Evolutionary conservation across 1,140 invertebrate genomes (phyloP).

Genomic region (Brachionus paranguensis): DNA sequence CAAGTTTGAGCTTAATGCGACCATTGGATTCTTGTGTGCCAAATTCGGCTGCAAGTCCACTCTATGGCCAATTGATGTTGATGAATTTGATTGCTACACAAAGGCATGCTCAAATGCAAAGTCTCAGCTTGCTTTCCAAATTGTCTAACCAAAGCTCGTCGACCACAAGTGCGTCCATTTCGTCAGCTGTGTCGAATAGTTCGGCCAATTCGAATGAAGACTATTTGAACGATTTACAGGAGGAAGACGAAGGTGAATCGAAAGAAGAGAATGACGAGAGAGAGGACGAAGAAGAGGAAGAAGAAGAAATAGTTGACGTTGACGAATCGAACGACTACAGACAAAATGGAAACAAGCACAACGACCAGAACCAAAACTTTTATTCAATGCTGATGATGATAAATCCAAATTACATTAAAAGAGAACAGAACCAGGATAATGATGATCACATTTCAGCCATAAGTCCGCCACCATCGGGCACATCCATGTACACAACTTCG

Average conservation of each 20-base stretch:
- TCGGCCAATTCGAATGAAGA: constrained; percentile 6
- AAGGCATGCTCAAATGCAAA: constrained; percentile 6
- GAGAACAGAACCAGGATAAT: neutral
- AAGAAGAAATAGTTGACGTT: neutral
- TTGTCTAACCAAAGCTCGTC: neutral
- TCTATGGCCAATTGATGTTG: neutral
- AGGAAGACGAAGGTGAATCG: neutral
- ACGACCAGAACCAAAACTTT: neutral
- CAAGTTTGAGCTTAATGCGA: neutral
- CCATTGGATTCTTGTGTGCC: neutral
- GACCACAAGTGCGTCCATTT: constrained; percentile 14
- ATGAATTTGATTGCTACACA: neutral
- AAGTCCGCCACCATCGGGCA: neutral
- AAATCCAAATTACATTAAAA: constrained; percentile 7
- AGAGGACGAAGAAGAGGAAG: neutral
- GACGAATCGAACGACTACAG: neutral
- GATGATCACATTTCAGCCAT: constrained; percentile 9
- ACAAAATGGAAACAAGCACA: neutral
- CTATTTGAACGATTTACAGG: neutral
- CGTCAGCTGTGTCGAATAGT: constrained; percentile 1
- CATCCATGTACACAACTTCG: neutral
- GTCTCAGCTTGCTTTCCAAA: neutral
- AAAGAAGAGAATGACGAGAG: neutral
- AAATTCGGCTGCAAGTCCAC: neutral
- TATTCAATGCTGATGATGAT: constrained; percentile 22